These are phyloP conservation scores for Crax fasciolata DNA, from an alignment of 2,797 vertebrate genomes.

Conservation along the genomic window DNA sequence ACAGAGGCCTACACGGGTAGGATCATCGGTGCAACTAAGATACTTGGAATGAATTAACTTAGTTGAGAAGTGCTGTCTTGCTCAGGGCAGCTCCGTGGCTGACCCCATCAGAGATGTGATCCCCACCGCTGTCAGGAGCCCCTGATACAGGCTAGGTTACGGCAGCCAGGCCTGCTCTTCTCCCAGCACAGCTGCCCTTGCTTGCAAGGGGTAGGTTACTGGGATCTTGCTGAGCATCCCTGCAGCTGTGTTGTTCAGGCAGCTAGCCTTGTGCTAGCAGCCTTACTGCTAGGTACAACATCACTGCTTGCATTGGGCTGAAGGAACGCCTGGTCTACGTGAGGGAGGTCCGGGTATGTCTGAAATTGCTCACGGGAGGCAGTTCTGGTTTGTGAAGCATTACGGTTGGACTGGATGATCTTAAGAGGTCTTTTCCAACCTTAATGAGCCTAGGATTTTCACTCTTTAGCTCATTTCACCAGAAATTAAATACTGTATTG, in stretches of 20 bases:
- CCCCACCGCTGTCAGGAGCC: neutral
- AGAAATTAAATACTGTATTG: neutral
- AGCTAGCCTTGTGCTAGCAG: neutral
- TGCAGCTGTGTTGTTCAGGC: neutral
- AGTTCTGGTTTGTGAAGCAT: too few relatives aligned
- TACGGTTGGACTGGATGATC: too few relatives aligned
- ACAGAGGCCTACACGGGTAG: neutral
- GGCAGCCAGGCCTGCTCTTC: neutral
- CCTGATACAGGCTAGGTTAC: neutral
- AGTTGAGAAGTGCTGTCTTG: neutral
- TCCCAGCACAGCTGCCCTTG: neutral
- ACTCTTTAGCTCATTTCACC: neutral
- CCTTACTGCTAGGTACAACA: neutral
- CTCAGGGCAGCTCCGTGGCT: neutral
- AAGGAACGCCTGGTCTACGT: neutral
- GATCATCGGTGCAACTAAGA: neutral
- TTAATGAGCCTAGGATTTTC: neutral
- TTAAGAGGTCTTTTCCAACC: too few relatives aligned
- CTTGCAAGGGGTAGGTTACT: neutral
- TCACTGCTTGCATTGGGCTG: neutral
- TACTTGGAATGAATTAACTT: neutral
- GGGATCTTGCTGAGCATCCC: neutral
- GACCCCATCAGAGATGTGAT: neutral
- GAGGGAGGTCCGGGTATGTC: neutral
- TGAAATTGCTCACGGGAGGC: neutral